These are phyloP conservation scores for Sceliomorpha sp. DNA, from an alignment of 2,888 invertebrate genomes.

Conservation along the genomic window DNA sequence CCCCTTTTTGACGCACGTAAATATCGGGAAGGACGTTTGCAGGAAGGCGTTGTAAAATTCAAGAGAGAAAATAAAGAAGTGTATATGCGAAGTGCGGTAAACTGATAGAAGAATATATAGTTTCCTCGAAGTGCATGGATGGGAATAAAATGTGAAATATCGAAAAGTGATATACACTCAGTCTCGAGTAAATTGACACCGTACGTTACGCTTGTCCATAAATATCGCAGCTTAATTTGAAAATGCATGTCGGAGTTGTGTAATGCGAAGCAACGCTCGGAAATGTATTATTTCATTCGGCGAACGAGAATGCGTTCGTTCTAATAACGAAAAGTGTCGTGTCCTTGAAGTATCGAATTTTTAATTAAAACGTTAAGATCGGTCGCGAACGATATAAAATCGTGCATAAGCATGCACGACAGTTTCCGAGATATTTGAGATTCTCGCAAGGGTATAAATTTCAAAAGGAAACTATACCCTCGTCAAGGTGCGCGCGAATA, in stretches of 20 bases:
- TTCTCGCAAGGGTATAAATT: no score
- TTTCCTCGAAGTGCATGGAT: constrained; percentile 42
- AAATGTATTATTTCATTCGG: no score
- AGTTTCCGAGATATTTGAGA: no score
- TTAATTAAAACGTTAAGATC: no score
- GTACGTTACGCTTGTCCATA: constrained; percentile 28
- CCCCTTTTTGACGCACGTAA: constrained; percentile 31
- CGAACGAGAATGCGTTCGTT: no score
- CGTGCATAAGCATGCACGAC: no score
- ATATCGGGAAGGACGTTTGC: constrained; percentile 22
- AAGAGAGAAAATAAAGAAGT: constrained; percentile 44
- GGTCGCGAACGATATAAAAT: no score
- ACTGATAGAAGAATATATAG: constrained; percentile 49
- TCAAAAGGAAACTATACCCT: not conserved
- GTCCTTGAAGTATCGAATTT: no score
- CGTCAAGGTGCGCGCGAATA: not conserved
- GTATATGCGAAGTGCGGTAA: constrained; percentile 46
- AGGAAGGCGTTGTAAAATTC: constrained; percentile 40
- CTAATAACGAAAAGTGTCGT: no score
- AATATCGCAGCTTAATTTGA: constrained; percentile 9
- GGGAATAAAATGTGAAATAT: constrained; percentile 48
- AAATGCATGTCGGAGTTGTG: no score
- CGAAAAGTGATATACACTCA: constrained; percentile 44
- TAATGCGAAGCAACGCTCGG: no score
- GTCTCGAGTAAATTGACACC: constrained; percentile 27